phyloP scores from a whole-genome alignment of 2,888 invertebrate species.

The Caenorhabditis wallacei region DNA sequence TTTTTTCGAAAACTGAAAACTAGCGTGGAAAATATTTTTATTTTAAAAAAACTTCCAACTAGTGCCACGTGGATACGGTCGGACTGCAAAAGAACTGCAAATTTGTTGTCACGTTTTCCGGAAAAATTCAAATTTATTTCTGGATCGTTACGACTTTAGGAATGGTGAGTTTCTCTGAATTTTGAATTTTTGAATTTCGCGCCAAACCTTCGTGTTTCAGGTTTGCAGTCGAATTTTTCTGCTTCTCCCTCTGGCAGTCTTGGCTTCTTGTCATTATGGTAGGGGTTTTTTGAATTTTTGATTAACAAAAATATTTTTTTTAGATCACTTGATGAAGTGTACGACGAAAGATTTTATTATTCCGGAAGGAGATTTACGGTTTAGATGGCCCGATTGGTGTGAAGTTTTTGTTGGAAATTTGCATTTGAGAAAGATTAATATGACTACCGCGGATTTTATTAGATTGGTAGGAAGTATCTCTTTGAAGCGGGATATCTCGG shows the following conservation, averaged over 20 bases:
- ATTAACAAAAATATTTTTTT: too few relatives aligned
- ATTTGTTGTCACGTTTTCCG: neutral
- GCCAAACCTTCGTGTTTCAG: slow-evolving; percentile 16
- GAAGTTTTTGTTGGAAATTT: slow-evolving; percentile 33
- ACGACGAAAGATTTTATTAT: too few relatives aligned
- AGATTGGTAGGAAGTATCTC: slow-evolving; percentile 23
- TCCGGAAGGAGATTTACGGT: neutral
- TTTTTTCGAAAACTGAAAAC: neutral
- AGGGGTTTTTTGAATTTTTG: too few relatives aligned
- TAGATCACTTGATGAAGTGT: too few relatives aligned
- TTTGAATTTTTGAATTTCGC: neutral
- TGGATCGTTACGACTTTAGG: neutral
- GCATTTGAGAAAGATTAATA: slow-evolving; percentile 7
- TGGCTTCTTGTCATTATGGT: neutral
- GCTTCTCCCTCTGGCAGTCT: slow-evolving; percentile 26
- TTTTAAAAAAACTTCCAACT: neutral
- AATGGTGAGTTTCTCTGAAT: slow-evolving; percentile 20
- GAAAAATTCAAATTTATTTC: slow-evolving; percentile 20
- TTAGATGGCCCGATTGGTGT: slow-evolving; percentile 29
- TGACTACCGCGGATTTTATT: slow-evolving; percentile 22
- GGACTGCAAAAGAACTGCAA: neutral
- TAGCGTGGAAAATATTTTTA: neutral
- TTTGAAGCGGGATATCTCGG: too few relatives aligned
- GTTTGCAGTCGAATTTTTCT: slow-evolving; percentile 32
- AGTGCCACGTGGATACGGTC: neutral